A percentile compares a stretch with the other conserved stretches of the same genome.
Evolutionary conservation across 2,113 vertebrate genomes (phyloP).

Genomic region (Apistogramma diplotaenia): DNA sequence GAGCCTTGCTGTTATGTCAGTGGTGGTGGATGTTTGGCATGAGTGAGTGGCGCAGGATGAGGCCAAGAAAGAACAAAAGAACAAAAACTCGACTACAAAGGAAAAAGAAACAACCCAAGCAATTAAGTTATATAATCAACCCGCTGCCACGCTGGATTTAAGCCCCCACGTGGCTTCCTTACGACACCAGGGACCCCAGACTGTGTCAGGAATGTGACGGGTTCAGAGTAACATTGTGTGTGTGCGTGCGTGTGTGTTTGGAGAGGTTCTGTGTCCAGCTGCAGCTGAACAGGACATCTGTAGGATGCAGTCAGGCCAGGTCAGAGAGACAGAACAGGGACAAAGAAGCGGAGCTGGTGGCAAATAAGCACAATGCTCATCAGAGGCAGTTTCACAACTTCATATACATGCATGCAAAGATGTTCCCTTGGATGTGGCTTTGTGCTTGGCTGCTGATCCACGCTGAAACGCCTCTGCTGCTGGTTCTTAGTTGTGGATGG

Average conservation of each 20-base stretch:
- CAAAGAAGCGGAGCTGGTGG: not conserved
- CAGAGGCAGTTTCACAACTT: not conserved
- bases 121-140: constrained; percentile 70
- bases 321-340: constrained; percentile 12
- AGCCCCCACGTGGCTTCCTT: constrained; percentile 49
- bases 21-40: constrained; percentile 34
- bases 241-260: constrained; percentile 29
- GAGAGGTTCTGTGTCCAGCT: constrained; percentile 53
- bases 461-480: not conserved
- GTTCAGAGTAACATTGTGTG: not conserved
- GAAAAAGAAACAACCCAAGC: constrained; percentile 46
- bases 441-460: not conserved
- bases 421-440: not conserved
- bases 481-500: not conserved
- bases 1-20: constrained; percentile 47
- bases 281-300: constrained; percentile 63
- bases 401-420: not conserved
- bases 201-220: constrained; percentile 60
- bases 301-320: constrained; percentile 50
- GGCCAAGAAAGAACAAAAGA: constrained; percentile 41
- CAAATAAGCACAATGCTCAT: not conserved
- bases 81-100: constrained; percentile 52
- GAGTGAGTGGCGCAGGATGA: constrained; percentile 34
- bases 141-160: constrained; percentile 35
- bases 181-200: constrained; percentile 51